Percentiles rank a stretch among this genome's conserved stretches.
These are phyloP conservation scores for Antrozous pallidus DNA, from an alignment of 2,797 vertebrate species.

Conservation along the genomic window DNA sequence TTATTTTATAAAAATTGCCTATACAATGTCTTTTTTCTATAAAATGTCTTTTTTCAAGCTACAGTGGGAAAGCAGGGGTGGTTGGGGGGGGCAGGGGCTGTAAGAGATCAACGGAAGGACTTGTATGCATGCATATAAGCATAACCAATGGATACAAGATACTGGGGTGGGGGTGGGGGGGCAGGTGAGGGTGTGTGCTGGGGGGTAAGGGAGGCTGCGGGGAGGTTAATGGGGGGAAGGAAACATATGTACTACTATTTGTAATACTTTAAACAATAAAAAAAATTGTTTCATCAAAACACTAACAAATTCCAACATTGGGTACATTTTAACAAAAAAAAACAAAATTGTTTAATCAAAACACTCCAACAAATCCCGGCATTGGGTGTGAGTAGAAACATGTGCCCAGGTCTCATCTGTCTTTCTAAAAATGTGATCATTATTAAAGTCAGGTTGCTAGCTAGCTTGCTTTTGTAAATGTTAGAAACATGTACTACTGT, in stretches of 20 bases:
- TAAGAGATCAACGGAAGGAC: no score
- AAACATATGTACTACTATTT: no score
- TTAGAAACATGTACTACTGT: slow-evolving; percentile 30
- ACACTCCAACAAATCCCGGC: neutral
- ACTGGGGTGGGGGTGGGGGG: no score
- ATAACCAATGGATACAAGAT: no score
- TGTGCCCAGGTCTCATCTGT: neutral
- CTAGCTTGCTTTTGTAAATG: slow-evolving; percentile 4
- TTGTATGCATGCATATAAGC: no score
- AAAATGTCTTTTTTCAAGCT: no score
- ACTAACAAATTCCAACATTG: neutral
- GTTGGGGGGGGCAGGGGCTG: no score
- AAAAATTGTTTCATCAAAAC: neutral
- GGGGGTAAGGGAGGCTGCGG: no score
- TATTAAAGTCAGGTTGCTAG: neutral
- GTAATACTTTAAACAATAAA: no score
- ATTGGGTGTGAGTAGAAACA: neutral
- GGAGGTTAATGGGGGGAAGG: no score
- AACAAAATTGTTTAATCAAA: neutral
- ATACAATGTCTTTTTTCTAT: neutral
- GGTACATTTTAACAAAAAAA: neutral
- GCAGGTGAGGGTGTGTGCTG: no score
- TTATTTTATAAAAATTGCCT: neutral
- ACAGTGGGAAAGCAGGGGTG: no score
- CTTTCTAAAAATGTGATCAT: slow-evolving; percentile 25